Conservation (phyloP, 2,797 vertebrate species). For the Leptatherina wallacei region DNA sequence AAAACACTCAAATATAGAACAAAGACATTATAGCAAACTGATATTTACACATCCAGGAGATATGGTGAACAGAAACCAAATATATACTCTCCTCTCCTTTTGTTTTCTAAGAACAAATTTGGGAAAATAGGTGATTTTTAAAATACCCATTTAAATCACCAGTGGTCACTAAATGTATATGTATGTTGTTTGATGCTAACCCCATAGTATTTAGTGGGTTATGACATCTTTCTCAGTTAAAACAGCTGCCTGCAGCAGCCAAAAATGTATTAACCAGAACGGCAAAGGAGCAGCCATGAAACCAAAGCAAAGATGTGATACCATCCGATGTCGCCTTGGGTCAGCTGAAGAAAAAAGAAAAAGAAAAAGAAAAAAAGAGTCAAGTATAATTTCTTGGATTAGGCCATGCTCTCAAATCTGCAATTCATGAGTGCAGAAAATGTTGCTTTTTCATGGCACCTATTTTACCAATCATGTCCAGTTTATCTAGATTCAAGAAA, state of each 20-base stretch:
- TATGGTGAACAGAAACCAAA: background rate
- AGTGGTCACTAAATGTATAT: background rate
- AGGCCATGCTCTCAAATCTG: background rate
- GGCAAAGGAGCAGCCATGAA: background rate
- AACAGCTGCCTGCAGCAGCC: background rate
- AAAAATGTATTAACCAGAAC: background rate
- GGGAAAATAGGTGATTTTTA: background rate
- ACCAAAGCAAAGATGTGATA: slow-evolving; percentile 2
- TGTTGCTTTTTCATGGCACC: background rate
- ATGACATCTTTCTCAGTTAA: background rate
- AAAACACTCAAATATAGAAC: background rate
- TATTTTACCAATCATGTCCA: no score
- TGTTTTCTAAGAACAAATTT: background rate
- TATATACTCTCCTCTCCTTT: background rate
- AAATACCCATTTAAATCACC: background rate
- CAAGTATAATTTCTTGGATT: background rate
- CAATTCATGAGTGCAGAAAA: background rate
- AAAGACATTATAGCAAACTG: slow-evolving; percentile 18
- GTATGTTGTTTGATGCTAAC: background rate
- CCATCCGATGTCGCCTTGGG: background rate
- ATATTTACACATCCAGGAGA: background rate
- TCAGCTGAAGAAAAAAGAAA: background rate
- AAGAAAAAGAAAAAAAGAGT: background rate
- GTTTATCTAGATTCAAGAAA: no score
- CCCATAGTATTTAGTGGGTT: background rate